Evolutionary conservation across 2,888 invertebrate genomes (phyloP).

Genomic region (Acrobasis suavella): DNA sequence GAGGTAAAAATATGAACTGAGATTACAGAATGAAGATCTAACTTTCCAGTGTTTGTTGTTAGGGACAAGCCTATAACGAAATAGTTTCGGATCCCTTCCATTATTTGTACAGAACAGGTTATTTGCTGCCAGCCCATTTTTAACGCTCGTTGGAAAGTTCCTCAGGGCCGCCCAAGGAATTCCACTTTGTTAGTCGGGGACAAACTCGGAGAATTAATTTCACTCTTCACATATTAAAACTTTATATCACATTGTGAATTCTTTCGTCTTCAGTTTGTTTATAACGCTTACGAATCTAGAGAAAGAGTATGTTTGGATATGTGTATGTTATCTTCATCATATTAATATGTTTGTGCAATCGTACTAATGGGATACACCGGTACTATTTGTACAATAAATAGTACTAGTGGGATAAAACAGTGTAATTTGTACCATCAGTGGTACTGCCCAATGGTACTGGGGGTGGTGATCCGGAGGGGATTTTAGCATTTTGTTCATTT

Average conservation of each 20-base stretch:
- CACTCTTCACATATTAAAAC: slow-evolving; percentile 9
- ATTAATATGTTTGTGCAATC: too few species aligned
- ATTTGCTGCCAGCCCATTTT: background rate
- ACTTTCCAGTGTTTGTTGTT: background rate
- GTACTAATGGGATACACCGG: too few species aligned
- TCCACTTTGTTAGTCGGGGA: slow-evolving; percentile 10
- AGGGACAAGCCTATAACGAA: background rate
- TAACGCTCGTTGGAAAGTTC: background rate
- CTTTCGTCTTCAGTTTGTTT: background rate
- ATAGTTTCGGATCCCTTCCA: background rate
- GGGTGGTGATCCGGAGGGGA: too few species aligned
- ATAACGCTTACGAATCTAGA: background rate
- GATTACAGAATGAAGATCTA: background rate
- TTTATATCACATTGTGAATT: slow-evolving; percentile 7
- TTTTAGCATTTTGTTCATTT: too few species aligned
- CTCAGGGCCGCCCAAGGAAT: background rate
- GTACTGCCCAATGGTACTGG: too few species aligned
- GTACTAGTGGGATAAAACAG: too few species aligned
- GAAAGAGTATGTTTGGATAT: too few species aligned
- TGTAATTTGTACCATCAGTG: too few species aligned
- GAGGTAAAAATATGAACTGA: too few species aligned
- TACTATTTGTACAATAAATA: too few species aligned
- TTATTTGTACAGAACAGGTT: background rate
- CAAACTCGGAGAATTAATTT: slow-evolving; percentile 8
- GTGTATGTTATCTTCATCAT: too few species aligned